Base-by-base conservation (phyloP, 1,140 invertebrate genomes). In the Venustaconcha ellipsiformis region DNA sequence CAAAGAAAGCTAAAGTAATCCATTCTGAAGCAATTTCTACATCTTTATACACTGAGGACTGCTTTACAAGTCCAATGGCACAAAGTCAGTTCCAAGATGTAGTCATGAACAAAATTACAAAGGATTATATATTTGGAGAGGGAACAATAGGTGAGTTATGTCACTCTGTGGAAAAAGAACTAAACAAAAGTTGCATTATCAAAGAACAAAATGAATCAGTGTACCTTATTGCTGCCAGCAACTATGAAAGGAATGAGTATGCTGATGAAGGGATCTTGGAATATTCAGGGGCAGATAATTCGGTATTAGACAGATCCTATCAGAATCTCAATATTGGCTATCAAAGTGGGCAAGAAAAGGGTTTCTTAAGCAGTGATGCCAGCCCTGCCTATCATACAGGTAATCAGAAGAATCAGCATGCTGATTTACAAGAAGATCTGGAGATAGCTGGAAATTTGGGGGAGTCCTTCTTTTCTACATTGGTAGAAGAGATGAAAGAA, bases 161-260 rank as follows among this genome's bases (percentile, higher is more conserved):
- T 48, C 11, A 0, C 37, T 26, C 18, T 18, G 23, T 58, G 63
- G 62, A 48, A 20, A 65, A 57, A 37, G 70, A 72, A 56, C 20
- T 72, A n/a, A 56, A 72, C n/a, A 18, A 48, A 56, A 72, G 70
- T 14, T 8, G 20, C 2, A 48, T n/a, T 64, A 56, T 71, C 57
- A 71, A 14, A 60, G 59, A 59, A 79, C 26, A 48, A 48, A 48
- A 80, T 72, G 56, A 73, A n/a, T 82, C 79, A 15, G 65, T 13
- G 18, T 80, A 79, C 55, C 67, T 88, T 14, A 76, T 86, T 30
- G 79, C 84, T 63, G 83, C 86, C 20, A 88, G 86, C 68, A 84
- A 86, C 70, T 86, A 84, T 82, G 86, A 87, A n/a, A 77, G 81
- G 56, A 72, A 80, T 55, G 82, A 66, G 20, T 23, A 67, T 1